Conservation (phyloP, 1,140 invertebrate species). For the Trichoplusia ni region DNA sequence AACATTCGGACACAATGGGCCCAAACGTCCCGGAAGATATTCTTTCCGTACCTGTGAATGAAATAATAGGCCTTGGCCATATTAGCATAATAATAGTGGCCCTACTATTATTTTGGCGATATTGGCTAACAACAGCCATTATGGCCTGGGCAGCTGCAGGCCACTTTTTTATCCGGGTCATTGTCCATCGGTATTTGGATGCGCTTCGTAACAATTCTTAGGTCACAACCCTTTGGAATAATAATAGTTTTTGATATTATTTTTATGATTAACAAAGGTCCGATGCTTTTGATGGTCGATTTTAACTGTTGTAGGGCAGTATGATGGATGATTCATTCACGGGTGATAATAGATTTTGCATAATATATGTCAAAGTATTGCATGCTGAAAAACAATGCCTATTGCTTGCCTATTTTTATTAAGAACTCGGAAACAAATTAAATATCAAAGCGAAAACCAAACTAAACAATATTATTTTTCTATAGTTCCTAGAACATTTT, state of each 20-base stretch:
- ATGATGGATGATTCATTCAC: too few relatives aligned
- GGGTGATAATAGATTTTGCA: too few relatives aligned
- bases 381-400: too few relatives aligned
- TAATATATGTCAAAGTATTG: too few relatives aligned
- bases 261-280: slow-evolving; percentile 5
- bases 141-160: slow-evolving; percentile 64
- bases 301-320: neutral
- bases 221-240: slow-evolving; percentile 39
- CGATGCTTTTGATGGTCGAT: neutral
- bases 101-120: slow-evolving; percentile 70
- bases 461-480: too few relatives aligned
- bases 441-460: too few relatives aligned
- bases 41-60: slow-evolving; percentile 63
- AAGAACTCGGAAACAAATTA: too few relatives aligned
- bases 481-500: too few relatives aligned
- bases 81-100: slow-evolving; percentile 77
- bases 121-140: slow-evolving; percentile 65
- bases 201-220: slow-evolving; percentile 22
- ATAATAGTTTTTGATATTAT: slow-evolving; percentile 21
- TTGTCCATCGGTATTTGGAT: slow-evolving; percentile 62
- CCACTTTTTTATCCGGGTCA: slow-evolving; percentile 68
- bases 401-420: too few relatives aligned
- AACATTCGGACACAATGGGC: slow-evolving; percentile 49
- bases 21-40: slow-evolving; percentile 54
- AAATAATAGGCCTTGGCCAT: slow-evolving; percentile 61